Conservation (phyloP, 35 echinoderm and acorn worm species). For the Amphiura filiformis region DNA sequence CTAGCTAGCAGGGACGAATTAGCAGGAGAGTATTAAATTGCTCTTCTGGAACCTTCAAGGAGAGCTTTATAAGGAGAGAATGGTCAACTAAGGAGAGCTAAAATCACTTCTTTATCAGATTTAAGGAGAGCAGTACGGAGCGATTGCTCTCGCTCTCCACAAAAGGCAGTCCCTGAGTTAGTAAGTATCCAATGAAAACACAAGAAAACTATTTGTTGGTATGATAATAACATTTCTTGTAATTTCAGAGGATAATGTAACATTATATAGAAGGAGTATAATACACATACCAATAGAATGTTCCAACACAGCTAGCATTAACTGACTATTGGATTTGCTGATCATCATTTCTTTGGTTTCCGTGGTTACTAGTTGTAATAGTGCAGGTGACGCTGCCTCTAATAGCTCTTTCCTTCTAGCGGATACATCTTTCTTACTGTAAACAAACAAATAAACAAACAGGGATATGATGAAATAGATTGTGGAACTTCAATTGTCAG, state of each 20-base stretch:
- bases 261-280: too few relatives aligned
- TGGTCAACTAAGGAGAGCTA: too few relatives aligned
- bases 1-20: too few relatives aligned
- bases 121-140: too few relatives aligned
- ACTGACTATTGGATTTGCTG: conserved; percentile 77
- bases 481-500: background rate
- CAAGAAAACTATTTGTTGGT: too few relatives aligned
- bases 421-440: conserved; percentile 75
- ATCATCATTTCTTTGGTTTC: conserved; percentile 65
- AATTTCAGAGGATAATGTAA: too few relatives aligned
- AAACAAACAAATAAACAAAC: conserved; percentile 8
- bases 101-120: background rate
- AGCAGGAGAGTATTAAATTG: too few relatives aligned
- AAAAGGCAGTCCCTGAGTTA: background rate
- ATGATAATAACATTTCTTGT: too few relatives aligned
- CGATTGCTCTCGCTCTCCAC: too few relatives aligned
- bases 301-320: conserved; percentile 62
- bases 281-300: conserved; percentile 60
- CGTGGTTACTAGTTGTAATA: conserved; percentile 48
- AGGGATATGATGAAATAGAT: background rate
- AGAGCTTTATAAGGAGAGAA: too few relatives aligned
- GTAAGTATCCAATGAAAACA: too few relatives aligned
- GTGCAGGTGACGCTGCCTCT: conserved; percentile 46
- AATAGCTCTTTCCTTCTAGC: conserved; percentile 63
- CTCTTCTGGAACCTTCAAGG: too few relatives aligned